phyloP scores from a whole-genome alignment of 2,888 invertebrate genomes.

The Ernsta delagoae region DNA sequence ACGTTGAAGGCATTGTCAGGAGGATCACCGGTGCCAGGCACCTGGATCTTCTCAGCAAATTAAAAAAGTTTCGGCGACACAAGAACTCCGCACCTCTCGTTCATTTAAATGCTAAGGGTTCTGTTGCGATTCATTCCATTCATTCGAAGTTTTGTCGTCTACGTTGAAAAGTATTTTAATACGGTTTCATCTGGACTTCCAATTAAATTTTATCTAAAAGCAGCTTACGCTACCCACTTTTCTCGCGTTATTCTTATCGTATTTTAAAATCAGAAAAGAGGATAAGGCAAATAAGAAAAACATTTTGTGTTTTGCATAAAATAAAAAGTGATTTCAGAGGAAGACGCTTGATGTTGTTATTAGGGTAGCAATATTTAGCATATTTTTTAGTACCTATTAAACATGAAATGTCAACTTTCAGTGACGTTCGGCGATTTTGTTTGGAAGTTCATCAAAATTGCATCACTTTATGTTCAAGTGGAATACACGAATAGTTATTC shows the following conservation, averaged over 20 bases:
- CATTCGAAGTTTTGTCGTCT: slow-evolving; percentile 47
- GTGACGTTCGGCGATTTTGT: no score
- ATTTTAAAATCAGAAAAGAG: not conserved
- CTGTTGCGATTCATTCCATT: slow-evolving; percentile 77
- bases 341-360: no score
- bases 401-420: no score
- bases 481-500: no score
- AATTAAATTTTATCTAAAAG: slow-evolving; percentile 17
- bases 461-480: no score
- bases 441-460: no score
- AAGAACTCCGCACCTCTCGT: slow-evolving; percentile 68
- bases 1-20: slow-evolving; percentile 25
- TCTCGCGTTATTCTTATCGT: slow-evolving; percentile 11
- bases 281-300: not conserved
- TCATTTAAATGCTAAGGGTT: slow-evolving; percentile 79
- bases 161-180: slow-evolving; percentile 23
- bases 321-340: not conserved
- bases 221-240: not conserved
- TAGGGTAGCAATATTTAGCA: no score
- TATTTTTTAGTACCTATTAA: no score
- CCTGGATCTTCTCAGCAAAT: slow-evolving; percentile 79
- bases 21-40: slow-evolving; percentile 48
- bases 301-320: not conserved
- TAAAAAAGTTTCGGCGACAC: slow-evolving; percentile 79
- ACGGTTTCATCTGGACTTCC: slow-evolving; percentile 11